Conservation (phyloP, 2,113 vertebrate species). For the Syngnathus scovelli region DNA sequence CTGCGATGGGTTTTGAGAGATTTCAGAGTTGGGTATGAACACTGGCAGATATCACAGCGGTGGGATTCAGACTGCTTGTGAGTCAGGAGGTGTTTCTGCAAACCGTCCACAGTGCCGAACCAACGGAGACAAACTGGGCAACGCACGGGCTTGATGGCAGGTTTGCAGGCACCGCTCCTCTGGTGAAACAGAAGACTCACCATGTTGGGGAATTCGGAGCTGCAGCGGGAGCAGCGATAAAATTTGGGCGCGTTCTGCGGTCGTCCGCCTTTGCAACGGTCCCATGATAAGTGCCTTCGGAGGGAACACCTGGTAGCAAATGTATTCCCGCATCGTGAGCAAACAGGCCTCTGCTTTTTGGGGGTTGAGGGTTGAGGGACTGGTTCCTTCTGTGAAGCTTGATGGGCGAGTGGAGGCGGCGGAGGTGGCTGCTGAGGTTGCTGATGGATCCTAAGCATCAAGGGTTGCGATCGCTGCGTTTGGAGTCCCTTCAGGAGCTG, state of each 20-base stretch:
- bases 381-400: conserved; percentile 33
- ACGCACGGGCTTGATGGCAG: conserved; percentile 65
- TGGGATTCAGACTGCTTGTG: conserved; percentile 62
- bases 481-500: conserved; percentile 48
- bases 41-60: conserved; percentile 68
- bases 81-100: conserved; percentile 71
- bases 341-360: conserved; percentile 51
- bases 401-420: conserved; percentile 15
- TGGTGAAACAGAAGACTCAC: conserved; percentile 66
- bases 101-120: conserved; percentile 64
- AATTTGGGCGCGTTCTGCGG: conserved; percentile 45
- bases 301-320: conserved; percentile 66
- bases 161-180: conserved; percentile 63
- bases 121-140: conserved; percentile 69
- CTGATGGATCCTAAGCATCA: conserved; percentile 51
- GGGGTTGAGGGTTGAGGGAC: conserved; percentile 8
- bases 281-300: conserved; percentile 61
- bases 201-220: conserved; percentile 59
- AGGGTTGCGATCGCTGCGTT: conserved; percentile 50
- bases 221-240: conserved; percentile 65
- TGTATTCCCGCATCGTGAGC: conserved; percentile 64
- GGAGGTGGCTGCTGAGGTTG: background rate
- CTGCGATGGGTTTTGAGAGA: conserved; percentile 71
- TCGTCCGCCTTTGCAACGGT: conserved; percentile 60
- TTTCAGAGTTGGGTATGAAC: conserved; percentile 61